Conservation (phyloP, 2,888 invertebrate species). For the Scelioninae gen. 2 region DNA sequence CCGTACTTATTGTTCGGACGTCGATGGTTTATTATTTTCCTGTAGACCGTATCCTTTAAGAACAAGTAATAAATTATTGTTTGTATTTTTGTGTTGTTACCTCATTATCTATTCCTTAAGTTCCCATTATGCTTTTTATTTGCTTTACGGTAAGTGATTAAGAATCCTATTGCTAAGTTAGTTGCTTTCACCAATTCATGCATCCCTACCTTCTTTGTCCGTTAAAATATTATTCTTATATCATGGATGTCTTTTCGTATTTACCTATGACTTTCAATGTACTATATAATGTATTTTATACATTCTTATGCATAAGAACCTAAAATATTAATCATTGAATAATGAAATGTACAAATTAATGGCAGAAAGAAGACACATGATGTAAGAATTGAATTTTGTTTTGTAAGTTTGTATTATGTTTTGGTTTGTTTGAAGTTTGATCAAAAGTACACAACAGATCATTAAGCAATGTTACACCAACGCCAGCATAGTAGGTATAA, state of each 20-base stretch:
- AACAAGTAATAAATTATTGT: slow-evolving; percentile 73
- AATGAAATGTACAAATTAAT: no score
- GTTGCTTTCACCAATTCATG: slow-evolving; percentile 36
- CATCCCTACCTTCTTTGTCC: slow-evolving; percentile 23
- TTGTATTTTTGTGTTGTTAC: slow-evolving; percentile 68
- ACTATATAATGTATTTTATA: no score
- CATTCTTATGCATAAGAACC: no score
- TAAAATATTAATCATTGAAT: no score
- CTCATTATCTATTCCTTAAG: slow-evolving; percentile 63
- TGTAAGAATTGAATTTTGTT: slow-evolving; percentile 10
- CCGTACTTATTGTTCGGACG: slow-evolving; percentile 71
- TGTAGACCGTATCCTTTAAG: slow-evolving; percentile 69
- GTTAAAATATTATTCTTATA: slow-evolving; percentile 7
- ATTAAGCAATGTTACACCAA: neutral
- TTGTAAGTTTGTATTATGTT: neutral
- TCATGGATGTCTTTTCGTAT: slow-evolving; percentile 4
- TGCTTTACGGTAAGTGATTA: slow-evolving; percentile 60
- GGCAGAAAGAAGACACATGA: neutral
- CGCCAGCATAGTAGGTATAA: slow-evolving; percentile 18
- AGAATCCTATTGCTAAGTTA: slow-evolving; percentile 51
- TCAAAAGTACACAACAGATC: slow-evolving; percentile 10
- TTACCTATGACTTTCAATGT: no score
- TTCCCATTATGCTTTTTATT: slow-evolving; percentile 59
- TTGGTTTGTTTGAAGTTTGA: slow-evolving; percentile 2
- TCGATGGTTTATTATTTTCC: slow-evolving; percentile 62